phyloP scores from a whole-genome alignment of 1,140 invertebrate genomes.

The Notospermus geniculatus region DNA sequence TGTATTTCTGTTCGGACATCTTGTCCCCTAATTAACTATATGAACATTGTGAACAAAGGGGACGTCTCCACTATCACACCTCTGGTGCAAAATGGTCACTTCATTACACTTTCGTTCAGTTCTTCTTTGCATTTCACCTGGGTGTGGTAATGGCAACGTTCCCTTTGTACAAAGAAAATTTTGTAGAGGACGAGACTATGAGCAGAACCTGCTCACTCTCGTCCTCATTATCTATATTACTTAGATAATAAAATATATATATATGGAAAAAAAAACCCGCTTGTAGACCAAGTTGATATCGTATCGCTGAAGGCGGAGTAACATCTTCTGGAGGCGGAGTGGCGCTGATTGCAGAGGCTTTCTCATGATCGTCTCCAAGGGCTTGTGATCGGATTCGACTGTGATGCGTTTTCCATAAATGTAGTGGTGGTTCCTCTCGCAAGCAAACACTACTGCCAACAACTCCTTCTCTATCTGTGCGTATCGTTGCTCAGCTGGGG shows the following conservation, averaged over 20 bases:
- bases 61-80: too few relatives aligned
- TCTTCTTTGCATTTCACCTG: too few relatives aligned
- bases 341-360: conserved; percentile 27
- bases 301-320: conserved; percentile 30
- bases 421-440: conserved; percentile 47
- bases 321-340: conserved; percentile 41
- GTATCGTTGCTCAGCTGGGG: conserved; percentile 42
- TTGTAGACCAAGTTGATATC: conserved; percentile 9
- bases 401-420: conserved; percentile 12
- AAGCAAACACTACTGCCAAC: conserved; percentile 39
- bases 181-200: too few relatives aligned
- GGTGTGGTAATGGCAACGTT: too few relatives aligned
- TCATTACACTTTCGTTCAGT: too few relatives aligned
- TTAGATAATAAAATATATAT: neutral
- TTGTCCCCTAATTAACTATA: too few relatives aligned
- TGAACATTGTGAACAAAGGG: too few relatives aligned
- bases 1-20: too few relatives aligned
- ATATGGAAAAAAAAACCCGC: neutral
- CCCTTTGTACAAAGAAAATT: too few relatives aligned
- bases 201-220: too few relatives aligned
- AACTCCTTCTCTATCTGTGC: conserved; percentile 57
- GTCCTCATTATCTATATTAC: too few relatives aligned
- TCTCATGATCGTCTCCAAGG: conserved; percentile 40
- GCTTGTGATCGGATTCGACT: conserved; percentile 39
- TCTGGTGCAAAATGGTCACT: too few relatives aligned